Base-by-base conservation (phyloP, 2,797 vertebrate species). In the Syndactyla subalaris region DNA sequence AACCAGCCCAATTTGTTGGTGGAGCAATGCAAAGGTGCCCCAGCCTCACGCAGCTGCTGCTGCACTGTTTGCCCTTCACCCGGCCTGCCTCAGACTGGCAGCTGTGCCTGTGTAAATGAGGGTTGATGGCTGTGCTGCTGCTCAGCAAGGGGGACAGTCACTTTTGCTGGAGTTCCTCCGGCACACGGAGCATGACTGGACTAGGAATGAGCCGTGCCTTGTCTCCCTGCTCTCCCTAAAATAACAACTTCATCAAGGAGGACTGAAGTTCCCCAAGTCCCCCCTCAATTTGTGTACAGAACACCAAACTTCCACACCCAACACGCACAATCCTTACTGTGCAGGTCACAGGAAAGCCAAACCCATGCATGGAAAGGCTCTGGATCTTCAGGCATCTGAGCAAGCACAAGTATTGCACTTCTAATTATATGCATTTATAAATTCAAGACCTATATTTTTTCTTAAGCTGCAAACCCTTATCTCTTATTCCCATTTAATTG, bases 301-400 rank as follows among this genome's bases (percentile, higher is more conserved):
- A 39, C 10, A 36, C 12, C 7, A 59, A 74, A 93, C 43, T 78
- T 67, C 7, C 19, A 49, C 58, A 43, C 30, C 55, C 52, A 61
- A 8, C 0, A 0, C 4, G 34, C 62, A 39, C 57, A 26, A 8
- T 18, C 75, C 30, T 61, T n/a, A 8, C 29, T 58, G 27, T 11
- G 51, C 46, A 21, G 51, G 27, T 22, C 21, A 51, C 21, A 46
- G 58, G 6, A 49, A 65, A 76, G 27, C n/a, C 30, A 23, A 75
- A 81, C 38, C 3, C 12, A 23, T 0, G 14, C 34, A 8, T 2
- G 23, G 58, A 67, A 77, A 38, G 34, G 41, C 61, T 59, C 36
- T 55, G 29, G 55, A 41, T 45, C 48, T 45, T 66, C 91, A 59
- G 82, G 32, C 6, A 7, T 6, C 21, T 48, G n/a, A 68, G 21